phyloP scores from a whole-genome alignment of 2,888 invertebrate species.

The Anoplius nigerrimus region DNA sequence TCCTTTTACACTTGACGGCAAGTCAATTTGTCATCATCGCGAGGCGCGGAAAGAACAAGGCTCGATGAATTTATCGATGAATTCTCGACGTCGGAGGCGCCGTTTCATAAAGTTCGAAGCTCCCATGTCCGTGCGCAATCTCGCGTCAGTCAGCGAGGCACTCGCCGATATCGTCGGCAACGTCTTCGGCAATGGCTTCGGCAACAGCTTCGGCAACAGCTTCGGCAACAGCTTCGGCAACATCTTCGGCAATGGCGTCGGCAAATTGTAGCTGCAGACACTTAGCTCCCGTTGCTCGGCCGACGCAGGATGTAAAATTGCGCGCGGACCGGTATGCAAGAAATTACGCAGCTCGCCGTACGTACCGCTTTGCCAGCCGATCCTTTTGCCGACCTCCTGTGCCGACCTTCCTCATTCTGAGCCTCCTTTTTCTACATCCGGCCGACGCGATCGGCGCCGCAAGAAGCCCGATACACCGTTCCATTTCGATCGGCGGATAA shows the following conservation, averaged over 20 bases:
- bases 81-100: neutral
- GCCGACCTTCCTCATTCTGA: constrained; percentile 30
- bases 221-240: too few relatives aligned
- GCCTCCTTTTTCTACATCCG: constrained; percentile 13
- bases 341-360: constrained; percentile 29
- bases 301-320: constrained; percentile 26
- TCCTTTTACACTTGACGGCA: too few relatives aligned
- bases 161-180: constrained; percentile 10
- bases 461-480: constrained; percentile 21
- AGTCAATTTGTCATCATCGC: too few relatives aligned
- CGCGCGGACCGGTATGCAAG: constrained; percentile 12
- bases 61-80: constrained; percentile 7
- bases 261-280: constrained; percentile 25
- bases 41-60: too few relatives aligned
- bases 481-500: constrained; percentile 23
- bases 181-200: too few relatives aligned
- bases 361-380: neutral
- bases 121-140: constrained; percentile 22
- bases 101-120: neutral
- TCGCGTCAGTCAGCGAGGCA: constrained; percentile 24
- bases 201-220: too few relatives aligned
- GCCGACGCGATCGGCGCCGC: neutral
- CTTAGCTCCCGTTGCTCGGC: constrained; percentile 33
- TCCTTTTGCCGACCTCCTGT: neutral
- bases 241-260: too few relatives aligned